Evolutionary conservation across 2,797 vertebrate species (phyloP).

Genomic region (Gymnocypris eckloni): DNA sequence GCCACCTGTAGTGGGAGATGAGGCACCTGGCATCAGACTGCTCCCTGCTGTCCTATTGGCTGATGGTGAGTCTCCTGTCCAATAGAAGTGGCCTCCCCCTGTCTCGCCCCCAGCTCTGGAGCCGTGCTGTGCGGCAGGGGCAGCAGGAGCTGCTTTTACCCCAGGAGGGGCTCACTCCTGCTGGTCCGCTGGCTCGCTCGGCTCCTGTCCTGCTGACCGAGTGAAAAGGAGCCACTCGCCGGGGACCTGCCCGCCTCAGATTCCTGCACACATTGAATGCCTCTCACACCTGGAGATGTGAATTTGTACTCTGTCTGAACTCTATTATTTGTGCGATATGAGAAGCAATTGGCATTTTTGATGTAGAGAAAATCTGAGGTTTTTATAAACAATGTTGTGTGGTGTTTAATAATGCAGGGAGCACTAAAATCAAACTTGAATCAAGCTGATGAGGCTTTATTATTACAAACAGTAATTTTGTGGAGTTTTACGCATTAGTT

Average conservation of each 20-base stretch:
- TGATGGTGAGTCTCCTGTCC: slow-evolving; percentile 37
- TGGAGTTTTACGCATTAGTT: not conserved
- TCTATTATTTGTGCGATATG: slow-evolving; percentile 52
- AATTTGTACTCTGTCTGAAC: slow-evolving; percentile 54
- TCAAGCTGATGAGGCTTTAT: not conserved
- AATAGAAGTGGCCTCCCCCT: slow-evolving; percentile 40
- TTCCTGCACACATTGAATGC: slow-evolving; percentile 60
- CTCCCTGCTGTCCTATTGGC: slow-evolving; percentile 54
- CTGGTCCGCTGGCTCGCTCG: slow-evolving; percentile 50
- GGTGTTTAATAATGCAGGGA: slow-evolving; percentile 32
- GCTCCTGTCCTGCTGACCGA: slow-evolving; percentile 57
- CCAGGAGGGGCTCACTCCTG: slow-evolving; percentile 58
- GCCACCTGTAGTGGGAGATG: slow-evolving; percentile 54
- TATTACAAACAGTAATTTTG: slow-evolving; percentile 18
- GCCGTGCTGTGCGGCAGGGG: slow-evolving; percentile 36
- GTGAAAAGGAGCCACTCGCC: slow-evolving; percentile 60
- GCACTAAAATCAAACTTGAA: not conserved
- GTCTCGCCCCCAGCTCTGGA: slow-evolving; percentile 51
- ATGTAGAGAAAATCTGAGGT: slow-evolving; percentile 31
- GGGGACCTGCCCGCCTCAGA: slow-evolving; percentile 57
- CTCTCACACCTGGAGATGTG: slow-evolving; percentile 56
- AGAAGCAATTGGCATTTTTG: slow-evolving; percentile 54
- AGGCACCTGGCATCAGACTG: slow-evolving; percentile 52
- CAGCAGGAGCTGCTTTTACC: slow-evolving; percentile 62
- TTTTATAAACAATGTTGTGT: slow-evolving; percentile 35